Evolutionary conservation across 2,797 vertebrate species (phyloP), one percentile per base, ranked within the genome.

Genomic region (Semaprochilodus insignis): DNA sequence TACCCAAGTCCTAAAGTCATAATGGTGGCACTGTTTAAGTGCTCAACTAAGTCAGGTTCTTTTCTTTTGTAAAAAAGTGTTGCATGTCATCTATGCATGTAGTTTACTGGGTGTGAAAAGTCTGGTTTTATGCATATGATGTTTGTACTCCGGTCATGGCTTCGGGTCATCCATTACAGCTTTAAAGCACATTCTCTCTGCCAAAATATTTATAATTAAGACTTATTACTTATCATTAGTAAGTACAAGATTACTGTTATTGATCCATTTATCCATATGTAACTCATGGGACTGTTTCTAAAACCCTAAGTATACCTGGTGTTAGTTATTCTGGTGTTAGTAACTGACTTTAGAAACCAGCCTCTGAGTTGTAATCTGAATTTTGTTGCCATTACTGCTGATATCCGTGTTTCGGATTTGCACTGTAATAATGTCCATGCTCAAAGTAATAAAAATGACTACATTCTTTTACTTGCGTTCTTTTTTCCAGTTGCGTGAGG

Each of bases 1-100:
- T 86, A 90, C 84, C 88, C 89, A 90, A 89, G 85, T 73, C 82
- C 85, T 87, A 89, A 90, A 89, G 84, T 73, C 83, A 60, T 85
- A 57, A 44, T 77, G 76, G 65, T 76, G 73, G 78, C 31, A 74
- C 51, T 51, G 21, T 81, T 78, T 78, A 21, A 27, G 52, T 77
- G 23, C 19, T 59, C 44, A 19, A 19, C 62, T 1, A 55, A 17
- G 31, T 48, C 40, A 62, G 65, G 60, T 14, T 44, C 31, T 73
- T 74, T 71, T 17, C 16, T 54, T 8, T 54, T 17, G 15, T 54
- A 19, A 57, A 36, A 80, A 80, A 78, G 17, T 79, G 70, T 78
- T 90, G 87, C 86, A 88, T 78, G 85, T 75, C 40, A 65, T 78
- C 67, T 75, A 23, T 85, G 88, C 87, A 85, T 89, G 88, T 44